Base-by-base conservation (phyloP, 2,888 invertebrate genomes). In the Bombylius major region DNA sequence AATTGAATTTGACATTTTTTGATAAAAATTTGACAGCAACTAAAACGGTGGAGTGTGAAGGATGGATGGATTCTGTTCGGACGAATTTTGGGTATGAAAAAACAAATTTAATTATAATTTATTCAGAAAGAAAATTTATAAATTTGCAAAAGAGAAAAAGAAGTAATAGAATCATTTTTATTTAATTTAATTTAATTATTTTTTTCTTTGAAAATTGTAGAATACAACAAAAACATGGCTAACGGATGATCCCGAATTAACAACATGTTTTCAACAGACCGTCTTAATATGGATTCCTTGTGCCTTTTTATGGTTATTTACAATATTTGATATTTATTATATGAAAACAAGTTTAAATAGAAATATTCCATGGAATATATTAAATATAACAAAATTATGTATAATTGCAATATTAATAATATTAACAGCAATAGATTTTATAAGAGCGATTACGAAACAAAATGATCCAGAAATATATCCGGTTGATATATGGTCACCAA, bases 201-300 rank as follows among this genome's bases (percentile, higher is more conserved):
- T 53, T 55, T 42, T 34, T 49, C 14, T 55, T 23, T 64, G 6
- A 13, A 23, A 23, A 23, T 23, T 51, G 3, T 46, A 46, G 32
- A 84, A 93, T 76, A 69, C 75, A 62, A 79, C 82, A 62, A 68
- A 83, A 65, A 83, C 90, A 56, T 93, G 93, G 93, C 70, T 86
- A 67, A 87, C 94, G 23, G 77, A 81, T 8, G 79, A 84, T 71
- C 97, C 94, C 45, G 86, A 90, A 69, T 79, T 97, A 63, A 90
- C 96, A 60, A 80, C 80, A 69, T 98, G 97, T 74, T 95, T 97
- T 73, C 87, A 95, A 75, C 86, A 87, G 71, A 95, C 96, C 1
- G 84, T 89, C 1, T 75, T 97, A 36, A 79, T 92, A 52, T 98
- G 96, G 95, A 75, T 82, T 44, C 96, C 97, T 1, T 91, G 92